Evolutionary conservation across 2,113 vertebrate genomes (phyloP).

Genomic region (Orcinus orca): DNA sequence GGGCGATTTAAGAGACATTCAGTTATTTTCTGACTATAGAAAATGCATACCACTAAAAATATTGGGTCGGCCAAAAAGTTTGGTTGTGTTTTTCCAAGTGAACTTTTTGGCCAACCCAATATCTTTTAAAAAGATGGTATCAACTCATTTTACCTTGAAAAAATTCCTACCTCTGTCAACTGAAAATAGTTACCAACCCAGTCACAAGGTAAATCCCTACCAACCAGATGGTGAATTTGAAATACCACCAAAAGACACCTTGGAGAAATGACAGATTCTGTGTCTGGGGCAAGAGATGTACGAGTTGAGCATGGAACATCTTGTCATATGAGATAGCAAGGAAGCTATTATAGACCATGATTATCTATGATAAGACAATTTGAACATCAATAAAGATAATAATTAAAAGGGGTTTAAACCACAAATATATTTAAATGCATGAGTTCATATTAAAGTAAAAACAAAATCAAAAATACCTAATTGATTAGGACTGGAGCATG

Average conservation of each 20-base stretch:
- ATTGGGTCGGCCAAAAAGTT: too few relatives aligned
- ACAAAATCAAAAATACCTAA: neutral
- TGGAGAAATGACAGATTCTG: neutral
- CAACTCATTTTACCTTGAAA: neutral
- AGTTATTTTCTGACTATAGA: neutral
- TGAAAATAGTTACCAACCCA: neutral
- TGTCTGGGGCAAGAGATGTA: neutral
- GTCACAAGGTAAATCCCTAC: neutral
- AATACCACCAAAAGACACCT: neutral
- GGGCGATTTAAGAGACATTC: neutral
- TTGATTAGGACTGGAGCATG: neutral
- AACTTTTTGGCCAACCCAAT: too few relatives aligned
- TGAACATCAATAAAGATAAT: neutral
- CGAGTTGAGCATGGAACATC: neutral
- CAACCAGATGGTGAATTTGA: neutral
- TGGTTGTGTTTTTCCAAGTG: too few relatives aligned
- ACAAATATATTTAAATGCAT: neutral
- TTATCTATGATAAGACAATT: neutral
- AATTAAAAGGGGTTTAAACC: neutral
- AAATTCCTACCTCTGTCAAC: neutral
- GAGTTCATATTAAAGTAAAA: conserved; percentile 26
- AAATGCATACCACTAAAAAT: neutral
- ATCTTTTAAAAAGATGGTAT: neutral
- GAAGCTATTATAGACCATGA: neutral
- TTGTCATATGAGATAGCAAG: neutral